Conservation (phyloP, 2,888 invertebrate species). For the Drosophila hamatofila region DNA sequence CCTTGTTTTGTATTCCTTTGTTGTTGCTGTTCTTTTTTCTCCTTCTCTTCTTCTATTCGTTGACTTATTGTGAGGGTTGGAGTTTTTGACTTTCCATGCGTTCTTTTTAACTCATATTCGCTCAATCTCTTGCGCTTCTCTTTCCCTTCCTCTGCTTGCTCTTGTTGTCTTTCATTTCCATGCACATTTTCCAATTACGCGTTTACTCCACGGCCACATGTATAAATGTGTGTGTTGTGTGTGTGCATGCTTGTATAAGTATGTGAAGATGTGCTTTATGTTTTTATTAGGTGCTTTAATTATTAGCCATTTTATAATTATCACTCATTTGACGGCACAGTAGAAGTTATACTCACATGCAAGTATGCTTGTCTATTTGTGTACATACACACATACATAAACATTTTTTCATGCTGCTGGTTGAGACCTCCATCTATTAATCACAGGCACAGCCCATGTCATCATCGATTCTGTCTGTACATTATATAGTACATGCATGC, state of each 20-base stretch:
- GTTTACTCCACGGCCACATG: conserved; percentile 30
- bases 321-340: conserved; percentile 14
- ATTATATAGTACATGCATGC: conserved; percentile 10
- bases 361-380: too few relatives aligned
- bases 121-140: conserved; percentile 49
- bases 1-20: conserved; percentile 51
- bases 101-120: conserved; percentile 59
- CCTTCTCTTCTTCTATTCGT: conserved; percentile 74
- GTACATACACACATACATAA: not conserved
- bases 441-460: conserved; percentile 41
- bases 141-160: conserved; percentile 28
- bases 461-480: conserved; percentile 24
- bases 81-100: conserved; percentile 72
- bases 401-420: conserved; percentile 25
- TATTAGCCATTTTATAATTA: conserved; percentile 26
- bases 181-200: conserved; percentile 73
- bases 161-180: conserved; percentile 63
- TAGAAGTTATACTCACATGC: not conserved
- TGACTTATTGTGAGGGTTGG: conserved; percentile 76
- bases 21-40: conserved; percentile 52
- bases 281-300: conserved; percentile 30
- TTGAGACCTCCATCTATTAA: conserved; percentile 37
- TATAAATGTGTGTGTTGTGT: not conserved
- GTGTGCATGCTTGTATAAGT: not conserved
- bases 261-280: conserved; percentile 18